Base-by-base conservation (phyloP, 2,888 invertebrate genomes). In the Lypha dubia region DNA sequence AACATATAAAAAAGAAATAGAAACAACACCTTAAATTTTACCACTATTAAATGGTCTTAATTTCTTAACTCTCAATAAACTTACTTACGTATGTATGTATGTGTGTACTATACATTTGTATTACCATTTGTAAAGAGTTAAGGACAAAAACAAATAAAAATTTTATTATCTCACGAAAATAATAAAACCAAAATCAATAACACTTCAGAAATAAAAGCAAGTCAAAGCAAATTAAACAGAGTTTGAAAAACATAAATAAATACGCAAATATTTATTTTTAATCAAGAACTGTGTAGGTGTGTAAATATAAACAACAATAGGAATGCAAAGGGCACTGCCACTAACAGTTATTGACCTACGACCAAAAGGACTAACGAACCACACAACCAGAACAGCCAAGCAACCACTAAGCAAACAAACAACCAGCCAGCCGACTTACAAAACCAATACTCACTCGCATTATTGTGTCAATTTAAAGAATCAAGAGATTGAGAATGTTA, bases 241-340 rank as follows among this genome's bases (percentile, higher is more conserved):
- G 13, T 15, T 15, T 51, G 53, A 75, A 44, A n/a, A n/a, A n/a
- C n/a, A 32, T 32, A 74, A 71, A 63, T 70, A 51, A 58, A 60
- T 22, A 77, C 9, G 17, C 44, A 62, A 62, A 51, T 44, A 51
- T 65, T 79, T 63, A 63, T 62, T 62, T 63, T 35, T 41, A 74
- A 70, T 79, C 53, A 70, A 38, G 44, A 15, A 8, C 56, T 58
- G 70, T 17, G 56, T 58, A 58, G 62, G 77, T 77, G 56, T 70
- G 51, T 51, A 79, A 71, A 75, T 11, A 65, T 32, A 58, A 79
- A 79, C 51, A 75, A 76, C 11, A 56, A 53, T 38, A 60, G n/a
- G n/a, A n/a, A 53, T 13, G 32, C 20, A 70, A 76, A 56, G 46
- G 22, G 20, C 44, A 46, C 41, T 56, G 58, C 46, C 60, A 51